Evolutionary conservation across 2,888 invertebrate genomes (phyloP), one percentile per base, ranked within the genome.

Genomic region (Melipona bicolor): DNA sequence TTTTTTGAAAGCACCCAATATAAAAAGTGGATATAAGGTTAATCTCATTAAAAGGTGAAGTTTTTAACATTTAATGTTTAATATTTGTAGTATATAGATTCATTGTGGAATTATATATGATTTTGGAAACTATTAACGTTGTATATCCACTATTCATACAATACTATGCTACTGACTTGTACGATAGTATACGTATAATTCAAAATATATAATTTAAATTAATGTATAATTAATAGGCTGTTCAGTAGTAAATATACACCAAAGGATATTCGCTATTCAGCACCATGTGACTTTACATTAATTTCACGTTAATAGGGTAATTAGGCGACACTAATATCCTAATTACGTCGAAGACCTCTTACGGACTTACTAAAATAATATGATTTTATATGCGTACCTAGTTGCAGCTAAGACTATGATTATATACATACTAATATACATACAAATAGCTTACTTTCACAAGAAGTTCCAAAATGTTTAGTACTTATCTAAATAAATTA

Each of bases 221-320:
- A 32, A 32, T 32, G 32, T 32, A 32, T 32, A 32, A 32, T 32
- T 32, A 3, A 68, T 59, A 70, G 32, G 13, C 77, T 65, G 71
- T 68, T 83, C 64, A 36, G 59, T 62, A 32, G 73, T 74, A 79
- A 84, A 77, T 85, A 69, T 52, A 69, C 24, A 68, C 64, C 74
- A 65, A 80, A 75, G 65, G 76, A 81, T 77, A 81, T 81, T 85
- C 85, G 69, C 78, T 76, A 85, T 80, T 85, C 80, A 84, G 77
- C 78, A 62, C 69, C 73, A 71, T 73, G 70, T 77, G 79, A 82
- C 70, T 73, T 76, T 77, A 78, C 83, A 76, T 79, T 86, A 80
- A 65, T 81, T 83, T 82, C 81, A 81, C 87, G 83, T 88, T 84
- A 88, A 89, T 87, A 79, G 86, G 77, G 80, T 90, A 89, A 89